phyloP scores from a whole-genome alignment of 1,140 invertebrate genomes.

The Phthorimaea operculella region DNA sequence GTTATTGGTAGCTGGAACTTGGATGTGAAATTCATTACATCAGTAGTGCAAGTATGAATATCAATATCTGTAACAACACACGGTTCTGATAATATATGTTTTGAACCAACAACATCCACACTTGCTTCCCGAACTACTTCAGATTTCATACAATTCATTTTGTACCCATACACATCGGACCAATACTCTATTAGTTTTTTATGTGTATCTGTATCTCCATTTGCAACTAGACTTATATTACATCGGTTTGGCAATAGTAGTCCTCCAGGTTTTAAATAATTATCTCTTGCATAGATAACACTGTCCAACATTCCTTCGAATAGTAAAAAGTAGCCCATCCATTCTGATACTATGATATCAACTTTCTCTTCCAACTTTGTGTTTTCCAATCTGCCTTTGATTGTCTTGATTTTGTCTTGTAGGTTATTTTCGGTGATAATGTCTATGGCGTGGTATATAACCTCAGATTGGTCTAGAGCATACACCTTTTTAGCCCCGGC shows the following conservation, averaged over 20 bases:
- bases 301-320: conserved; percentile 99
- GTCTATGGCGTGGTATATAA: conserved; percentile 84
- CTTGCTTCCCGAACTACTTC: conserved; percentile 91
- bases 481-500: conserved; percentile 92
- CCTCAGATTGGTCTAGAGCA: conserved; percentile 91
- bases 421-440: conserved; percentile 81
- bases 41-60: conserved; percentile 83
- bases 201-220: conserved; percentile 85
- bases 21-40: conserved; percentile 84
- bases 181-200: conserved; percentile 86
- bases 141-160: conserved; percentile 94
- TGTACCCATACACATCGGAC: conserved; percentile 97
- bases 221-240: conserved; percentile 87
- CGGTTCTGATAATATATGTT: conserved; percentile 81
- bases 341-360: conserved; percentile 97
- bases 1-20: conserved; percentile 79
- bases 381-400: conserved; percentile 91
- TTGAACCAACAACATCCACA: conserved; percentile 83
- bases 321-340: conserved; percentile 99
- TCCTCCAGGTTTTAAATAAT: conserved; percentile 81
- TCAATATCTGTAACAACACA: conserved; percentile 77
- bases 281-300: conserved; percentile 90
- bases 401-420: conserved; percentile 70
- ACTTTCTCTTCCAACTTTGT: conserved; percentile 86
- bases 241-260: conserved; percentile 90